These are phyloP conservation scores for Magallana gigas DNA, from an alignment of 1,140 invertebrate genomes.

Conservation along the genomic window DNA sequence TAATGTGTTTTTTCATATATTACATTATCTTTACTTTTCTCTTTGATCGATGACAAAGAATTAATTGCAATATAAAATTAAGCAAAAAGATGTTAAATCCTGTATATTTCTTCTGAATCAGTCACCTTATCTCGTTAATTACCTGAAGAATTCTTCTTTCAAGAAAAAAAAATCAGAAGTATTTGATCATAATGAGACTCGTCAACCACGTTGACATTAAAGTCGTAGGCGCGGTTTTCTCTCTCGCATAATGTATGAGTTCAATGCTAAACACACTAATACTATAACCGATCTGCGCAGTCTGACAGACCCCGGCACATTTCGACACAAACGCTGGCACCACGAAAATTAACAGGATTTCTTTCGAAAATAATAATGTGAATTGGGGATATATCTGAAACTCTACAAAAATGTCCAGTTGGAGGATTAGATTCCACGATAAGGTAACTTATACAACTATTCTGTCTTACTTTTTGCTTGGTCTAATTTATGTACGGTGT, in stretches of 20 bases:
- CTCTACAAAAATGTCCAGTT: constrained; percentile 2
- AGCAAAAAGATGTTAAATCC: too few relatives aligned
- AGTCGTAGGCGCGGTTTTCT: not conserved
- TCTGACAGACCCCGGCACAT: not conserved
- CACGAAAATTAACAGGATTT: not conserved
- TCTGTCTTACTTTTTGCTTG: not conserved
- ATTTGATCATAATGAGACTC: not conserved
- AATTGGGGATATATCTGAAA: not conserved
- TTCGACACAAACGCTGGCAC: not conserved
- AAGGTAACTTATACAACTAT: not conserved
- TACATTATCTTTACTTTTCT: too few relatives aligned
- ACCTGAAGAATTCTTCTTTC: not conserved
- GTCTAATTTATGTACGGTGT: not conserved
- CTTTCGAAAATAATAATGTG: not conserved
- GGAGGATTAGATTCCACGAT: constrained; percentile 22
- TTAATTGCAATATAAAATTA: too few relatives aligned
- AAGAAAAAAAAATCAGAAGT: not conserved
- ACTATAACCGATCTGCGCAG: constrained; percentile 4
- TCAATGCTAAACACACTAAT: not conserved
- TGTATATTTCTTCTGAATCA: not conserved
- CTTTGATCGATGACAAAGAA: too few relatives aligned
- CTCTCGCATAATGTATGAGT: constrained; percentile 6
- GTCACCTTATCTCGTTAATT: not conserved
- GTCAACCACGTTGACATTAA: not conserved
- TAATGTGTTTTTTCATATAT: too few relatives aligned